These are phyloP conservation scores for Eciton burchellii DNA, from an alignment of 1,140 invertebrate species.

Conservation along the genomic window DNA sequence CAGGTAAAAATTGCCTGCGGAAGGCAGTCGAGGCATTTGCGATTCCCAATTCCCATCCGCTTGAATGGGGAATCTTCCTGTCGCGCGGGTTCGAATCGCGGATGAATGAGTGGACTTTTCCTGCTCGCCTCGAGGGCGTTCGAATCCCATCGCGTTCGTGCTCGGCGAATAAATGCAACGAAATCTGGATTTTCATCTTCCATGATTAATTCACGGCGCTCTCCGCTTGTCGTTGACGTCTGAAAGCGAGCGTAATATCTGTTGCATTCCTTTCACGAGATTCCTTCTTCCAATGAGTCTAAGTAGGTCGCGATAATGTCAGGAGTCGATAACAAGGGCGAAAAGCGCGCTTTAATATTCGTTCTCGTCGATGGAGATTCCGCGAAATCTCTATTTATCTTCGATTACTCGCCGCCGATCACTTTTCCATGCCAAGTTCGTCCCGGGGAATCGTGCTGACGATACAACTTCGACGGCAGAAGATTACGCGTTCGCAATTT, in stretches of 20 bases:
- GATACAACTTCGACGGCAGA: not conserved
- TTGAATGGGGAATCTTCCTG: slow-evolving; percentile 28
- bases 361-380: not conserved
- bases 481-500: slow-evolving; percentile 12
- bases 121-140: slow-evolving; percentile 8
- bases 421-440: not conserved
- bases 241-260: slow-evolving; percentile 14
- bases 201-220: slow-evolving; percentile 31
- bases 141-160: not conserved
- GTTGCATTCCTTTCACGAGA: not conserved
- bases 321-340: not conserved
- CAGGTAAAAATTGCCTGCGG: too few species aligned
- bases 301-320: slow-evolving; percentile 29
- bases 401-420: too few species aligned
- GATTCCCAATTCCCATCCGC: slow-evolving; percentile 16
- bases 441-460: not conserved
- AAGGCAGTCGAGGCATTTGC: slow-evolving; percentile 3
- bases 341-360: not conserved
- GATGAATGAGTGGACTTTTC: slow-evolving; percentile 21
- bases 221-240: not conserved
- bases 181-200: slow-evolving; percentile 26
- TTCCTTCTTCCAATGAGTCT: not conserved
- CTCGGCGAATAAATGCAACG: slow-evolving; percentile 23
- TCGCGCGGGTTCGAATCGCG: slow-evolving; percentile 10
- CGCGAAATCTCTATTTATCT: not conserved